Evolutionary conservation across 2,797 vertebrate species (phyloP).

Genomic region (Mycteria americana): DNA sequence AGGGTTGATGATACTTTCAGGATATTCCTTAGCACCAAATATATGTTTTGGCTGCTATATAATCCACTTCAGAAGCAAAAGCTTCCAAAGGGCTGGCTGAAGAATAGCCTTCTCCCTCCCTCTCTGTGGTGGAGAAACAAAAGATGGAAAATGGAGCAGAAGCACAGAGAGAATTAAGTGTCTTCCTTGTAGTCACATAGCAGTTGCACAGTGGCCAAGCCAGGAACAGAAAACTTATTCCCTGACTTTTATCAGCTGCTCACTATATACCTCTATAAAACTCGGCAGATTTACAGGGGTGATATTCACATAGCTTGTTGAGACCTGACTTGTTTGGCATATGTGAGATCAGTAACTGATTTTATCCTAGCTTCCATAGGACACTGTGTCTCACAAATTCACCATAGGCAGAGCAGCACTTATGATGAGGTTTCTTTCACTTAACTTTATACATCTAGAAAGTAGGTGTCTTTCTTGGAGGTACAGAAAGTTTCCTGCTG

Average conservation of each 20-base stretch:
- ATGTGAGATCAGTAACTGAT: neutral
- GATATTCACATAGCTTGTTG: neutral
- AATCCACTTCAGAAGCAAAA: neutral
- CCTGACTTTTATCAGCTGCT: neutral
- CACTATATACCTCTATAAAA: neutral
- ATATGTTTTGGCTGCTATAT: neutral
- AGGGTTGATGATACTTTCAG: neutral
- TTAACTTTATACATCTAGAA: neutral
- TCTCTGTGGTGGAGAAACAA: neutral
- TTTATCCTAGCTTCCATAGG: neutral
- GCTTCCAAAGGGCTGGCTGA: neutral
- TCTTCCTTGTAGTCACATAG: neutral
- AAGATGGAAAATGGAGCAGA: neutral
- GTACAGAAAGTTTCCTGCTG: neutral
- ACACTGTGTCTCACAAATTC: neutral
- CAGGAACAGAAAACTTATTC: neutral
- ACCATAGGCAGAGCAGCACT: neutral
- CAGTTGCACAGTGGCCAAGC: neutral
- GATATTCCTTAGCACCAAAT: neutral
- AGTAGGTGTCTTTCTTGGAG: neutral
- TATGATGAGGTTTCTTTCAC: neutral
- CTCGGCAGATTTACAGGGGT: neutral
- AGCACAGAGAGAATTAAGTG: neutral
- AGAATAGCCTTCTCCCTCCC: neutral
- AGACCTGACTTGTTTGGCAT: neutral